Evolutionary conservation across 2,113 vertebrate genomes (phyloP).

Genomic region (Apteryx mantelli): DNA sequence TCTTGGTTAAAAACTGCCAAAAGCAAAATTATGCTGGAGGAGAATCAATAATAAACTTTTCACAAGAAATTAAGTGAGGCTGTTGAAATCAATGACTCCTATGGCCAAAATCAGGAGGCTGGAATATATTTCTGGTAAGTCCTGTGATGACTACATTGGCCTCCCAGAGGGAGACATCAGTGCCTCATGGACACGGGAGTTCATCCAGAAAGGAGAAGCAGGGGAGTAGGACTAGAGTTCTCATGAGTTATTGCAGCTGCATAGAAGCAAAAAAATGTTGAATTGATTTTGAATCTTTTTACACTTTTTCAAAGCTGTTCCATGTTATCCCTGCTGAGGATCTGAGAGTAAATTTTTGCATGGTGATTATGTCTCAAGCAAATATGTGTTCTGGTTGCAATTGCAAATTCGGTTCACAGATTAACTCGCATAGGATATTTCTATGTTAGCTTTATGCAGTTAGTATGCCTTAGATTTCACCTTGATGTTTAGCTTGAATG

Average conservation of each 20-base stretch:
- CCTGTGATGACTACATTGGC: not conserved
- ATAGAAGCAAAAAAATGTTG: not conserved
- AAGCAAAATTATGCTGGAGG: not conserved
- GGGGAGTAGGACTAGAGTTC: not conserved
- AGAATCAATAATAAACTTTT: not conserved
- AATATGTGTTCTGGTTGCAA: not conserved
- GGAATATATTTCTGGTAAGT: not conserved
- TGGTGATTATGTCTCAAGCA: not conserved
- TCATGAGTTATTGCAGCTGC: not conserved
- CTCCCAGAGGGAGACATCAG: not conserved
- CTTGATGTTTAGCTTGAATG: not conserved
- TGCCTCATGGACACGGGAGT: not conserved
- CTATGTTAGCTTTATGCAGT: not conserved
- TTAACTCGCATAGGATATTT: not conserved
- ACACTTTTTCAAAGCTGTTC: not conserved
- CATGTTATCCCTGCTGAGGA: not conserved
- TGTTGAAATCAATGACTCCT: not conserved
- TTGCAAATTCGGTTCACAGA: not conserved
- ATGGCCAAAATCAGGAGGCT: not conserved
- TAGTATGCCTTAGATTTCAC: not conserved
- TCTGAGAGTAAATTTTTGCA: not conserved
- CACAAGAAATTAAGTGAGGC: not conserved
- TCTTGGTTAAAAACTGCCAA: not conserved
- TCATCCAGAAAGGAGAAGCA: not conserved
- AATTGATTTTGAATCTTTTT: conserved; percentile 1